Base-by-base conservation (phyloP, 2,797 vertebrate genomes). In the Sebastes elongatus region DNA sequence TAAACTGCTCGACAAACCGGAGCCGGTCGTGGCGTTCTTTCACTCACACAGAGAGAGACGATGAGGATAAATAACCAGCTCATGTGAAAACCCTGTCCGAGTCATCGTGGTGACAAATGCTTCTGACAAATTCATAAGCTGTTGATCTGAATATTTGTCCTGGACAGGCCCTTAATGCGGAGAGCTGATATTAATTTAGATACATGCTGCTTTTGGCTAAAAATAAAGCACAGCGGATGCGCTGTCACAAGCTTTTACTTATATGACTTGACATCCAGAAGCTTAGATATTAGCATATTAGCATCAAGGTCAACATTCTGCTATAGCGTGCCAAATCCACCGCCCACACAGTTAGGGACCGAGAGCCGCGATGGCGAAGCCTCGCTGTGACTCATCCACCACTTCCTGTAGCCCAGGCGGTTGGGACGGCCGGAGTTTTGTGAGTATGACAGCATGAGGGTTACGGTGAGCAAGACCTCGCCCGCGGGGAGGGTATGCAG, bases 401-500 rank as follows among this genome's bases (percentile, higher is more conserved):
- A 76, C 84, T 85, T 87, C 82, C 81, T 57, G 62, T 55, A 55
- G 84, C 46, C 46, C 27, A 55, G 66, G 71, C 53, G 25, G 57
- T 33, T 33, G n/a, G 69, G 84, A 76, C 3, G 25, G 59, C 55
- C 72, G 77, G 55, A 52, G 80, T 74, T 82, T 42, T 80, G 66
- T 80, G 71, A 28, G 52, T 28, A 38, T 81, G 85, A 84, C 86
- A 74, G 83, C 77, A 20, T 70, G 83, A 16, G 78, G 76, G 84
- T 79, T 70, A 73, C 13, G 7, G 76, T 55, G 67, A 74, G 74
- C 6, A 23, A 66, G 90, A 86, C 83, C 78, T 92, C 1, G 84
- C 89, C 89, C 11, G 49, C 6, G 78, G 90, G 90, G 86, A 90
- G 86, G 91, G 79, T 86, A 87, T 46, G 86, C 87, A 72, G 85